Conservation (phyloP, 2,888 invertebrate genomes). For the Drosophila neonasuta region DNA sequence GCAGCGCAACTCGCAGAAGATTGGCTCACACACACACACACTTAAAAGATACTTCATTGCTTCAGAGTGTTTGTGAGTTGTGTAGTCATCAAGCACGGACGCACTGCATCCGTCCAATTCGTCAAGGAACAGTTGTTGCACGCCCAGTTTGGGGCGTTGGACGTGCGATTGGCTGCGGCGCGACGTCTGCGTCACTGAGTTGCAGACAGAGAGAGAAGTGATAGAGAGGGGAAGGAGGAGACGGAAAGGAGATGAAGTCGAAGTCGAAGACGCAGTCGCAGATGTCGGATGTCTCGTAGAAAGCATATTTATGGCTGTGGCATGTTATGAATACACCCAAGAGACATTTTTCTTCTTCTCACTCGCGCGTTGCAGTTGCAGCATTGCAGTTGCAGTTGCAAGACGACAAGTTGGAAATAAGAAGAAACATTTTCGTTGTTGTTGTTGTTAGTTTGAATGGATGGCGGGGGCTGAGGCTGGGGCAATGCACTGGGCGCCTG, state of each 20-base stretch:
- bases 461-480: conserved; percentile 8
- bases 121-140: conserved; percentile 70
- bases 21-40: conserved; percentile 32
- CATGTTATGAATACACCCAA: conserved; percentile 77
- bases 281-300: conserved; percentile 69
- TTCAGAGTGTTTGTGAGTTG: conserved; percentile 5
- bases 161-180: conserved; percentile 60
- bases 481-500: conserved; percentile 58
- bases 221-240: neutral
- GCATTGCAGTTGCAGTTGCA: conserved; percentile 21
- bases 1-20: conserved; percentile 52
- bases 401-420: conserved; percentile 51
- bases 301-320: conserved; percentile 76
- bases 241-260: neutral
- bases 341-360: conserved; percentile 77
- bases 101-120: conserved; percentile 76
- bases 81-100: conserved; percentile 52
- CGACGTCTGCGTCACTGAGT: conserved; percentile 42
- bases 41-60: neutral
- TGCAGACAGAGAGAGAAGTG: conserved; percentile 11
- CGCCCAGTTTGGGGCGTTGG: conserved; percentile 67
- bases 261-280: conserved; percentile 20
- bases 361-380: conserved; percentile 44
- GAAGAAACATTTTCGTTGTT: conserved; percentile 10
- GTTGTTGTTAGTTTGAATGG: neutral